phyloP scores from a whole-genome alignment of 2,113 vertebrate genomes.

The Odocoileus virginianus region DNA sequence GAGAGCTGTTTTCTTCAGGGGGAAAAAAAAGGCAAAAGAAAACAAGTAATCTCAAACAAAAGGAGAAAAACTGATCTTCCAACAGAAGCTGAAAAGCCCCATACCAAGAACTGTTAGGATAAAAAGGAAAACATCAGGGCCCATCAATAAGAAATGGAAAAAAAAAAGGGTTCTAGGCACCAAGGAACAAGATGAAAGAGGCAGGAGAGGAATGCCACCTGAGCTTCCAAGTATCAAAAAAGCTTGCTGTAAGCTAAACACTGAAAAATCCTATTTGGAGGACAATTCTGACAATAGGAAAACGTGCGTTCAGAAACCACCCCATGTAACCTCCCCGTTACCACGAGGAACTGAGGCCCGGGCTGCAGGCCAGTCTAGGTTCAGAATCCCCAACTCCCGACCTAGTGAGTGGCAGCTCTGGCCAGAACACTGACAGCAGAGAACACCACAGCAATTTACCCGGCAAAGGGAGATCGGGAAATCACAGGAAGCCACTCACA shows the following conservation, averaged over 20 bases:
- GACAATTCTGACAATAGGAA: not conserved
- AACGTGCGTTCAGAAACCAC: not conserved
- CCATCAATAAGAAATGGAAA: not conserved
- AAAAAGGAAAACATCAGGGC: not conserved
- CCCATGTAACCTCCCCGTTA: not conserved
- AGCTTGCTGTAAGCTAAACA: not conserved
- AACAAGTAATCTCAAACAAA: not conserved
- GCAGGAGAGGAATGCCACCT: not conserved
- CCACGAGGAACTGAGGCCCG: not conserved
- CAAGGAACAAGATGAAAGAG: not conserved
- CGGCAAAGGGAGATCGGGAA: not conserved
- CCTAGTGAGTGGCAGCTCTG: not conserved
- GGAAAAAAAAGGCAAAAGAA: not conserved
- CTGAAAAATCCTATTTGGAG: not conserved
- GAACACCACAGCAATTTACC: not conserved
- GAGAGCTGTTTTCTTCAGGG: not conserved
- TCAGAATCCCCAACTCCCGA: not conserved
- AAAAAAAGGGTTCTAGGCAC: not conserved
- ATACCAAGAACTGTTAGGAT: not conserved
- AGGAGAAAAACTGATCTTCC: not conserved
- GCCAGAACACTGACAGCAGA: not conserved
- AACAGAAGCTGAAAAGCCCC: not conserved
- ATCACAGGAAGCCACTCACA: not conserved
- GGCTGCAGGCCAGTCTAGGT: not conserved
- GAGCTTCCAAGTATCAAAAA: not conserved